A percentile compares a stretch with the other conserved stretches of the same genome.
Conservation (phyloP, 1,140 invertebrate genomes). For the Drosophila biarmipes region DNA sequence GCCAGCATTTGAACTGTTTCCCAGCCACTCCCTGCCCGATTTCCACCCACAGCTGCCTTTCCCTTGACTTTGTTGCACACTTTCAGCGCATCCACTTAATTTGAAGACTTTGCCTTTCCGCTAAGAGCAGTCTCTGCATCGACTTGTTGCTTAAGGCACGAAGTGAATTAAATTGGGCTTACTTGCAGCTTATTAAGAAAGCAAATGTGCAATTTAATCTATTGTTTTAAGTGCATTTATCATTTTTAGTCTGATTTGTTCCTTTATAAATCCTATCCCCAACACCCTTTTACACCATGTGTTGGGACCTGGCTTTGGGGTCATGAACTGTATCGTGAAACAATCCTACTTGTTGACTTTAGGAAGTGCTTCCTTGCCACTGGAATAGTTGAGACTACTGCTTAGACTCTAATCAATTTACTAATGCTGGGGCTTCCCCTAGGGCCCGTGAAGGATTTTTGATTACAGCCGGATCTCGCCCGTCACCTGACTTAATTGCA, state of each 20-base stretch:
- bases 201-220: neutral
- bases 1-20: slow-evolving; percentile 56
- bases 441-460: slow-evolving; percentile 23
- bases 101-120: slow-evolving; percentile 51
- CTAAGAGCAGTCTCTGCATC: neutral
- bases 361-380: too few relatives aligned
- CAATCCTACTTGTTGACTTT: neutral
- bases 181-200: neutral
- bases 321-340: too few relatives aligned
- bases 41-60: slow-evolving; percentile 52
- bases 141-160: slow-evolving; percentile 31
- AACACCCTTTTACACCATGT: too few relatives aligned
- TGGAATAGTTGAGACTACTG: too few relatives aligned
- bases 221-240: neutral
- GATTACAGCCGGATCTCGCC: slow-evolving; percentile 55
- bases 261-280: neutral
- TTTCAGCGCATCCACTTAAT: slow-evolving; percentile 64
- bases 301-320: too few relatives aligned
- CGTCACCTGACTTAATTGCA: slow-evolving; percentile 78
- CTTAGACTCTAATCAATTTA: neutral
- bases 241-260: neutral
- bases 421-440: slow-evolving; percentile 19
- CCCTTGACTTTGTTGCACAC: slow-evolving; percentile 55
- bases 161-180: slow-evolving; percentile 2
- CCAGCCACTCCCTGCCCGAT: neutral